phyloP scores from a whole-genome alignment of 2,888 invertebrate genomes.

The Heliconius hortense region DNA sequence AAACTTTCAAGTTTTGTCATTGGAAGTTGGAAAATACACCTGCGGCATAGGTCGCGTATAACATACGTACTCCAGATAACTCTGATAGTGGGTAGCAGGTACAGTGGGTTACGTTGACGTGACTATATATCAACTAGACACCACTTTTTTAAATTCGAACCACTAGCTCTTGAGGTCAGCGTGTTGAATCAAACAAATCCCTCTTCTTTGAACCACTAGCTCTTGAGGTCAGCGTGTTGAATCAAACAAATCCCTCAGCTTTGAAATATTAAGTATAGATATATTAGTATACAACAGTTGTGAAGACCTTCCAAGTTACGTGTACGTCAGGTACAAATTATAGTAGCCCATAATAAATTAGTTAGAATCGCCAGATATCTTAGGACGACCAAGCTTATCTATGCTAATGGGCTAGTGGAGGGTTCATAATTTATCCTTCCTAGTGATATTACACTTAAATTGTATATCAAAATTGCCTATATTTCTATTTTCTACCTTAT shows the following conservation, averaged over 20 bases:
- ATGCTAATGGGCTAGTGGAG: constrained; percentile 56
- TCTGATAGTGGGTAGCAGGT: too few species aligned
- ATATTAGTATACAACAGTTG: background rate
- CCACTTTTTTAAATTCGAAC: too few species aligned
- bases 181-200: too few species aligned
- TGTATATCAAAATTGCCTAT: constrained; percentile 21
- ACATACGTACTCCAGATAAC: too few species aligned
- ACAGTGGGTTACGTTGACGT: too few species aligned
- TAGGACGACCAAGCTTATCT: constrained; percentile 51
- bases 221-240: background rate
- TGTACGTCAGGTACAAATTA: constrained; percentile 18
- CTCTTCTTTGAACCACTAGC: too few species aligned
- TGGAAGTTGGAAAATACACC: too few species aligned
- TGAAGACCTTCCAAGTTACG: constrained; percentile 9
- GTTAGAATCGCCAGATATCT: constrained; percentile 41
- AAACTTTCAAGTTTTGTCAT: too few species aligned
- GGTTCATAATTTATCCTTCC: constrained; percentile 51
- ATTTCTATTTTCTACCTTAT: constrained; percentile 2
- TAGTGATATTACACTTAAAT: constrained; percentile 47
- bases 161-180: too few species aligned
- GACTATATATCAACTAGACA: too few species aligned
- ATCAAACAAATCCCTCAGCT: background rate
- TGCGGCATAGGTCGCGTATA: too few species aligned
- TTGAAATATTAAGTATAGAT: background rate
- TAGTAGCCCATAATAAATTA: constrained; percentile 39